Conservation (phyloP, 2,797 vertebrate species). For the Moxostoma hubbsi region DNA sequence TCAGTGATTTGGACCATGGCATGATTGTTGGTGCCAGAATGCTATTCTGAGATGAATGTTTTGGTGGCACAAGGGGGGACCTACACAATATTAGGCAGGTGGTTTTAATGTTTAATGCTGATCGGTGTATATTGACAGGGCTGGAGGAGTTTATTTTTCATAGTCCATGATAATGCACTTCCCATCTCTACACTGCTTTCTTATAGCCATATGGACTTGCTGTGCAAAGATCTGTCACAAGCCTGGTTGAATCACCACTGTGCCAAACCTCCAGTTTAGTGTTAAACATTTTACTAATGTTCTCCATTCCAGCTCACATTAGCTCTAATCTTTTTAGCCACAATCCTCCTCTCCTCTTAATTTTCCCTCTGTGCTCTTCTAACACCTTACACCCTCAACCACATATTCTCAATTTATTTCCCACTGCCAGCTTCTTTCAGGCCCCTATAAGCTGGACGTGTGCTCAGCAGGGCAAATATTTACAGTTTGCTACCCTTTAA, state of each 20-base stretch:
- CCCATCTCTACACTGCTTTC: not conserved
- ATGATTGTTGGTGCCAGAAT: too few relatives aligned
- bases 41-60: too few relatives aligned
- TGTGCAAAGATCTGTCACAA: constrained; percentile 40
- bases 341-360: not conserved
- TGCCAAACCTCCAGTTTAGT: constrained; percentile 14
- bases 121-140: too few relatives aligned
- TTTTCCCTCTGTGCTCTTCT: not conserved
- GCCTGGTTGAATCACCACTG: not conserved
- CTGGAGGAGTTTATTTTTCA: too few relatives aligned
- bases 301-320: constrained; percentile 1
- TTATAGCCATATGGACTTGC: constrained; percentile 30
- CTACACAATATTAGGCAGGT: too few relatives aligned
- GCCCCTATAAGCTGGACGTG: constrained; percentile 16
- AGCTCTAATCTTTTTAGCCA: constrained; percentile 8
- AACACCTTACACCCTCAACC: not conserved
- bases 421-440: not conserved
- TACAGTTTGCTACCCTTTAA: constrained; percentile 9
- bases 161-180: not conserved
- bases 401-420: constrained; percentile 23
- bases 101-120: too few relatives aligned
- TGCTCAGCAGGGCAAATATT: constrained; percentile 37
- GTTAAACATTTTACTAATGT: constrained; percentile 7
- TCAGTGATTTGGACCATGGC: too few relatives aligned
- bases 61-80: too few relatives aligned